These are phyloP conservation scores for Eueides isabella DNA, from an alignment of 1,140 invertebrate species.

Conservation along the genomic window DNA sequence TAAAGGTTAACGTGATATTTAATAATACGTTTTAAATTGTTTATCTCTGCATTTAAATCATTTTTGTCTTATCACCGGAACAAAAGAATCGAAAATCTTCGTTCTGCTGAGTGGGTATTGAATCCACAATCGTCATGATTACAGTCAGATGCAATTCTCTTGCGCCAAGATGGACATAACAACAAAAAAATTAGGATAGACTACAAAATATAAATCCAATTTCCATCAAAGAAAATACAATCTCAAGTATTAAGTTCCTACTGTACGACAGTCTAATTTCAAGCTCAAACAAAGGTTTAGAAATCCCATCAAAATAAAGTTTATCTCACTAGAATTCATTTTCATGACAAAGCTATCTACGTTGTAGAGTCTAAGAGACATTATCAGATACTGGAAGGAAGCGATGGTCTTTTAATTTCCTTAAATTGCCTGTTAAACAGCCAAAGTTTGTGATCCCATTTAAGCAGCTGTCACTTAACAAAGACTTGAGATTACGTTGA, in stretches of 20 bases:
- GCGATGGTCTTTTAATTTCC: constrained; percentile 55
- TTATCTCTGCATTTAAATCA: neutral
- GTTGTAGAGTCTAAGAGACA: constrained; percentile 21
- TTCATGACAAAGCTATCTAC: constrained; percentile 15
- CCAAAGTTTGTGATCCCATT: constrained; percentile 54
- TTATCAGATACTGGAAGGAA: constrained; percentile 33
- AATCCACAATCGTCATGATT: neutral
- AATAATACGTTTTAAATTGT: neutral
- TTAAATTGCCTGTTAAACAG: constrained; percentile 58
- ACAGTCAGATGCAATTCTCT: neutral
- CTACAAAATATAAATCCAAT: neutral
- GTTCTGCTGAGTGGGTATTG: neutral
- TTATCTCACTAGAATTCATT: constrained; percentile 21
- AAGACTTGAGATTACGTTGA: constrained; percentile 57
- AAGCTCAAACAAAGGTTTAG: neutral
- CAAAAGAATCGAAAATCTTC: neutral
- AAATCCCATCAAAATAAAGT: constrained; percentile 24
- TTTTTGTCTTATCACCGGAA: neutral
- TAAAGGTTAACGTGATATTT: neutral
- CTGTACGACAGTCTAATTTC: neutral
- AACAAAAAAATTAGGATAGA: neutral
- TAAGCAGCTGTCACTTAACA: constrained; percentile 60
- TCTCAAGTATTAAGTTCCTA: neutral
- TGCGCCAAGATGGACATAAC: neutral
- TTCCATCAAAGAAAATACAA: neutral